Base-by-base conservation (phyloP, 2,888 invertebrate genomes). In the Synergus laeviventris region DNA sequence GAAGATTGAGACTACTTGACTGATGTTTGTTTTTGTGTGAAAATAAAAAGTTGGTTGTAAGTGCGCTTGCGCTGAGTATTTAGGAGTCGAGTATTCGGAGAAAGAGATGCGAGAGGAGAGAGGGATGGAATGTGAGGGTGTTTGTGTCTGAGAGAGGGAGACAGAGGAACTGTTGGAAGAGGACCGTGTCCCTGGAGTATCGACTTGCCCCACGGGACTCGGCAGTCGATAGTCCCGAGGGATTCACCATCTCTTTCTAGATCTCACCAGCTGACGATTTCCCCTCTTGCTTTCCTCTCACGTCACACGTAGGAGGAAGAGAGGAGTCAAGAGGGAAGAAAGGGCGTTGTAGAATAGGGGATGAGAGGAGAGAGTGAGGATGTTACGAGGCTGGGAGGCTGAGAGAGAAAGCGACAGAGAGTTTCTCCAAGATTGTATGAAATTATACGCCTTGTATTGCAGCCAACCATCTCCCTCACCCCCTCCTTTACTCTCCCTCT, bases 161-260 rank as follows among this genome's bases (percentile, higher is more conserved):
- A 78, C 78, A 81, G 75, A 60, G 77, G 77, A 45, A 77, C 54
- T 59, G 77, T 70, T n/a, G 59, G 81, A 81, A 80, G 80, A 84
- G 78, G 80, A 81, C 79, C 83, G 81, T 86, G 89, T 90, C 90
- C 89, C 91, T 87, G 88, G 91, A 91, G 90, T 91, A 91, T 91
- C 89, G 91, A 91, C 90, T 89, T 83, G 89, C 89, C 91, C 89
- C 91, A 85, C 88, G 90, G 90, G 91, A 91, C 89, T 85, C 86
- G 86, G 87, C 88, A 90, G 90, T 89, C 91, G 89, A 91, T 90
- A 91, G 91, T 90, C 91, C 90, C 90, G 86, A 84, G 91, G 89
- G 91, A 90, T 88, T 86, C 87, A 77, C 84, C 82, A 78, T 87
- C 87, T 87, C 88, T 81, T 84, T 87, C 85, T 84, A 83, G 82